These are phyloP conservation scores for Hyphantria cunea DNA, from an alignment of 1,140 invertebrate genomes.

Conservation along the genomic window DNA sequence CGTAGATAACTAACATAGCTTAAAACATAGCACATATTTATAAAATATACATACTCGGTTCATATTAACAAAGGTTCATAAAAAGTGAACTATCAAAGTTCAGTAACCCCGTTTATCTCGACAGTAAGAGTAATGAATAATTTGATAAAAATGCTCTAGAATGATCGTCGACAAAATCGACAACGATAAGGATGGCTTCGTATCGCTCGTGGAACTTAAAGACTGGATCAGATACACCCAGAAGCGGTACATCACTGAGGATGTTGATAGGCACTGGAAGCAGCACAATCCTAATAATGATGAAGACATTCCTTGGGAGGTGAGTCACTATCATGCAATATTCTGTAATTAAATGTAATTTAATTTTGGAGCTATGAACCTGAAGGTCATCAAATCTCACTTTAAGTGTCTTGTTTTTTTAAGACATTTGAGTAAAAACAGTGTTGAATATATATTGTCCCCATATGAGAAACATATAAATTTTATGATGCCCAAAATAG, in stretches of 20 bases:
- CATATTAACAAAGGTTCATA: constrained; percentile 5
- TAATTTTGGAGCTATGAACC: too few relatives aligned
- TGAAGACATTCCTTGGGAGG: constrained; percentile 90
- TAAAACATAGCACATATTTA: too few relatives aligned
- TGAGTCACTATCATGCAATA: constrained; percentile 48
- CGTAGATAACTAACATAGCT: too few relatives aligned
- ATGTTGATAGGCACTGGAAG: constrained; percentile 96
- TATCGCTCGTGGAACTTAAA: constrained; percentile 94
- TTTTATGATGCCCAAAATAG: too few relatives aligned
- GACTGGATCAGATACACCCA: constrained; percentile 98
- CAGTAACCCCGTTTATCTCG: constrained; percentile 3
- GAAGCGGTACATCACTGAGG: constrained; percentile 93
- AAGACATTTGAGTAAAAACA: too few relatives aligned
- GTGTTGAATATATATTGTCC: too few relatives aligned
- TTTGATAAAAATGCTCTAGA: constrained; percentile 76
- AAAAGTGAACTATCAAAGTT: constrained; percentile 11
- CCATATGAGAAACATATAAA: too few relatives aligned
- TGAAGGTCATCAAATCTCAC: too few relatives aligned
- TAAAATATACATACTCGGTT: neutral
- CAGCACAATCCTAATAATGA: constrained; percentile 93
- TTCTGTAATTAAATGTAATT: too few relatives aligned
- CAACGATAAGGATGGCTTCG: constrained; percentile 91
- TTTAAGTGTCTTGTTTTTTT: too few relatives aligned
- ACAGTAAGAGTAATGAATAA: too few relatives aligned
- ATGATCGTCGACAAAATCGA: constrained; percentile 98